Conservation (phyloP, 53 echinoderm and acorn worm genomes). For the Mesocentrotus franciscanus region DNA sequence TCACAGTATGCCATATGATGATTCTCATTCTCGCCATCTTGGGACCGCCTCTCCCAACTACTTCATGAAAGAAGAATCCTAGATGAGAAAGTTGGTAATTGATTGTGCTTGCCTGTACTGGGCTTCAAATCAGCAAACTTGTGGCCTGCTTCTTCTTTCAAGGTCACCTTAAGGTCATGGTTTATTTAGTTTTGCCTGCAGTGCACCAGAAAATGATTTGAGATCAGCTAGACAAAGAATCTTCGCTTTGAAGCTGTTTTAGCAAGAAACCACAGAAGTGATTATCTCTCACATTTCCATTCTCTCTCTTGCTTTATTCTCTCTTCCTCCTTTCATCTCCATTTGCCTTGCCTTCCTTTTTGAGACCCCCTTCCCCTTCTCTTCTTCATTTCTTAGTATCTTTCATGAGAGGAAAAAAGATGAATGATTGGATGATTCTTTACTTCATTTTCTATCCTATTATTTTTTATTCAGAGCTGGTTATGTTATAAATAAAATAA, state of each 20-base stretch:
- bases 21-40: neutral
- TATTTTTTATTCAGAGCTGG: neutral
- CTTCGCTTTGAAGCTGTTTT: conserved; percentile 32
- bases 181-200: conserved; percentile 66
- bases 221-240: conserved; percentile 53
- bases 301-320: neutral
- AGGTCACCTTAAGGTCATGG: conserved; percentile 49
- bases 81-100: conserved; percentile 42
- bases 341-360: neutral
- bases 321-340: neutral
- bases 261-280: conserved; percentile 29
- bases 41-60: neutral
- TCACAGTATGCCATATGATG: neutral
- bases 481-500: too few relatives aligned
- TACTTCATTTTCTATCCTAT: neutral
- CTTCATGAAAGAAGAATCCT: neutral
- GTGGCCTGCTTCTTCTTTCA: neutral
- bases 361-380: neutral
- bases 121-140: conserved; percentile 55
- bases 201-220: conserved; percentile 38
- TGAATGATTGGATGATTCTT: neutral
- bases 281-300: neutral
- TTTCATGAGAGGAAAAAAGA: neutral
- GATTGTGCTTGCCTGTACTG: conserved; percentile 6
- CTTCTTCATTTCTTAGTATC: neutral